Evolutionary conservation across 23 tunicate genomes (phyloP).

Genomic region (Corella eumyota): DNA sequence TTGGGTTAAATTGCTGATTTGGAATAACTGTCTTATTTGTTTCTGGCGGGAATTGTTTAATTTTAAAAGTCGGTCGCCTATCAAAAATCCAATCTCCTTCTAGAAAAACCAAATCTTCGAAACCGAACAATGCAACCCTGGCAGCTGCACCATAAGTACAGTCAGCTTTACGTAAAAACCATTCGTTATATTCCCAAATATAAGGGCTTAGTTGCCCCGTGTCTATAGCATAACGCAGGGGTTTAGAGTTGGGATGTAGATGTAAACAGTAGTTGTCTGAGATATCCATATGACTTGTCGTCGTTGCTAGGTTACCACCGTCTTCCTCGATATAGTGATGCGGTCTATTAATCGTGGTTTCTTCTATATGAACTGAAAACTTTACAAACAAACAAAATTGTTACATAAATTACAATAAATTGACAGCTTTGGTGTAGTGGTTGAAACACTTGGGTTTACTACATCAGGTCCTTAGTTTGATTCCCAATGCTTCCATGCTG

Average conservation of each 20-base stretch:
- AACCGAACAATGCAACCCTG: slow-evolving; percentile 44
- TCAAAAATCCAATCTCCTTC: slow-evolving; percentile 8
- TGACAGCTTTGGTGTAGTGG: too few relatives aligned
- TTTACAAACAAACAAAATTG: neutral
- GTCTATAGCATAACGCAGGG: neutral
- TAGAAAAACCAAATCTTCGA: slow-evolving; percentile 30
- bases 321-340: neutral
- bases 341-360: neutral
- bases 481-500: too few relatives aligned
- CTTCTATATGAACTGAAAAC: neutral
- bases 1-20: too few relatives aligned
- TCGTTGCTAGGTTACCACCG: neutral
- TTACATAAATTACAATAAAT: too few relatives aligned
- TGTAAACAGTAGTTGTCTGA: neutral
- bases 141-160: slow-evolving; percentile 42
- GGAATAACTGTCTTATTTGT: too few relatives aligned
- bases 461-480: too few relatives aligned
- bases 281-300: neutral
- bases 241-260: neutral
- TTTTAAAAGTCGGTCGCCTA: slow-evolving; percentile 4
- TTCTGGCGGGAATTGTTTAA: neutral
- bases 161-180: slow-evolving; percentile 20
- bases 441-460: too few relatives aligned
- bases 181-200: slow-evolving; percentile 15
- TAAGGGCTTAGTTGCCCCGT: slow-evolving; percentile 1